These are phyloP conservation scores for Ypsolopha scabrella DNA, from an alignment of 2,888 invertebrate genomes.

Conservation along the genomic window DNA sequence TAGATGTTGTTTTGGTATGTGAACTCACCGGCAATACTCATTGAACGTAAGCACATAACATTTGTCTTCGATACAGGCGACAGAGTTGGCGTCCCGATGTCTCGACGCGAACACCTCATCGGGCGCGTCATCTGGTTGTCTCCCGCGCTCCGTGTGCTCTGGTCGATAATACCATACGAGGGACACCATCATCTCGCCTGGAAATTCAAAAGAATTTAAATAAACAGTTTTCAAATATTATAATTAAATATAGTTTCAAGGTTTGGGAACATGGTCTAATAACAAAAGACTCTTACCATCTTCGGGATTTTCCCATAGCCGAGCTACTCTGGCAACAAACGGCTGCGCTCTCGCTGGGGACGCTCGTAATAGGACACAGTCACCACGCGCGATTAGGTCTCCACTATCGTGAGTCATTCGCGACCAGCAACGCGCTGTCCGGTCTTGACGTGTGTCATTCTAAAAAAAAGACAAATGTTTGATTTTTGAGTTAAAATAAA, in stretches of 20 bases:
- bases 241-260: background rate
- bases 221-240: background rate
- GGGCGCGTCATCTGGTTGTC: conserved; percentile 81
- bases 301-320: conserved; percentile 94
- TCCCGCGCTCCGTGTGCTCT: conserved; percentile 94
- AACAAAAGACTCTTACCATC: conserved; percentile 74
- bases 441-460: conserved; percentile 60
- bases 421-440: conserved; percentile 86
- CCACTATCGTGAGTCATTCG: conserved; percentile 93
- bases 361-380: conserved; percentile 93
- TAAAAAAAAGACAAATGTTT: conserved; percentile 13
- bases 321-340: conserved; percentile 94
- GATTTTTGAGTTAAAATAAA: too few species aligned
- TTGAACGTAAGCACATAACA: conserved; percentile 96
- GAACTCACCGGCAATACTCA: conserved; percentile 92
- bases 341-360: conserved; percentile 85
- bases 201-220: conserved; percentile 8
- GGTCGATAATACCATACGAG: conserved; percentile 98
- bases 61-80: conserved; percentile 97
- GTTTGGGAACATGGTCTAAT: background rate
- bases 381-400: conserved; percentile 85
- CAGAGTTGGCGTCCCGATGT: conserved; percentile 95
- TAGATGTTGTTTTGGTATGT: background rate
- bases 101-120: conserved; percentile 97
- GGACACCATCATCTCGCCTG: conserved; percentile 98